phyloP scores from a whole-genome alignment of 53 echinoderm and acorn worm species.

The Temnopleurus reevesii region DNA sequence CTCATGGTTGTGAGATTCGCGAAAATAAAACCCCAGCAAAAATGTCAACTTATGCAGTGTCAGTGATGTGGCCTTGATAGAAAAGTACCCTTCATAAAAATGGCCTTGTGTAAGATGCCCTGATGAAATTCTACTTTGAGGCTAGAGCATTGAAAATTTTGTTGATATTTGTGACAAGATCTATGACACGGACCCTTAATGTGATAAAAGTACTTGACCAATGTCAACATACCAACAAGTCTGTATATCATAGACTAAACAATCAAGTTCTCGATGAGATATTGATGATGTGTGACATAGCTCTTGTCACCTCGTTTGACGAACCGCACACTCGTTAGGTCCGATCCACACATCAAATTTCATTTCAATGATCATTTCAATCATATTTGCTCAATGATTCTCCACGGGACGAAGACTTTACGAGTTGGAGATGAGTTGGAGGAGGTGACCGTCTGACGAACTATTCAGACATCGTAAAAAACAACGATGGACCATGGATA shows the following conservation, averaged over 20 bases:
- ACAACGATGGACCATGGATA: background rate
- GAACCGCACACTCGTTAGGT: background rate
- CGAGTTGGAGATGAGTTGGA: background rate
- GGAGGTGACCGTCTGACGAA: background rate
- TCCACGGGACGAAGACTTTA: background rate
- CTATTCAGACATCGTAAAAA: background rate
- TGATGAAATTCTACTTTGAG: too few relatives aligned
- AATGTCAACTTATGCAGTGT: too few relatives aligned
- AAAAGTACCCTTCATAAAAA: too few relatives aligned
- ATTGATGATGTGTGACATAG: slow-evolving; percentile 50
- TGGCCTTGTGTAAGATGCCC: too few relatives aligned
- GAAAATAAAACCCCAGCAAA: too few relatives aligned
- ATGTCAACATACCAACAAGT: too few relatives aligned
- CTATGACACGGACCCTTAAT: too few relatives aligned
- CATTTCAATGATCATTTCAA: slow-evolving; percentile 40
- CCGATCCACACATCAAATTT: slow-evolving; percentile 29
- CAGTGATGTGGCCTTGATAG: too few relatives aligned
- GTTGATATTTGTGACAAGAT: too few relatives aligned
- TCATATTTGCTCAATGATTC: slow-evolving; percentile 38
- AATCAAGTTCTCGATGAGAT: slow-evolving; percentile 11
- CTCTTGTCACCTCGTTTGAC: slow-evolving; percentile 31
- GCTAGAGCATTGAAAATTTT: too few relatives aligned
- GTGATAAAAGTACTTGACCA: too few relatives aligned
- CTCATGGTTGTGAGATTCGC: too few relatives aligned
- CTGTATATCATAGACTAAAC: background rate